Evolutionary conservation across 2,113 vertebrate genomes (phyloP), one percentile per base, ranked within the genome.

Genomic region (Ptychochromis oligacanthus): DNA sequence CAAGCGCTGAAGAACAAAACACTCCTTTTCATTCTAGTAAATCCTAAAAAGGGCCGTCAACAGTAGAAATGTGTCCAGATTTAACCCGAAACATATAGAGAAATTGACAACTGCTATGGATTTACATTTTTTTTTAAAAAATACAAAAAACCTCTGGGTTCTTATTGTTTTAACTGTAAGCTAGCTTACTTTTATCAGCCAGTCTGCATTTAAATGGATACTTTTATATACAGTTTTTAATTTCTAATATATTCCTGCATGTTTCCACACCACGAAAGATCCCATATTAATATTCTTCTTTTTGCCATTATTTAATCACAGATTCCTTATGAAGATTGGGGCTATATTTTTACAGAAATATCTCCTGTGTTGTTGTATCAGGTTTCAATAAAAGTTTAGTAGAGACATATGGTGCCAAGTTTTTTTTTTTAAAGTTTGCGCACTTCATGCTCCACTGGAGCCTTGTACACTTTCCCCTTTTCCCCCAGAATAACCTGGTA

Each of bases 341-440:
- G 83, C 83, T 95, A 91, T 94, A 93, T 94, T 93, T 95, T 94
- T 94, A 84, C 91, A 92, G 87, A 92, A 91, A 79, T 86, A 59
- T 91, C 79, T 88, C 77, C 80, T 90, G 80, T 90, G 75, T 80
- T 90, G 80, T 89, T 92, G 61, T 90, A 81, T 82, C 81, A 76
- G 77, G 87, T 92, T 90, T 88, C 77, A 92, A 87, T 92, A 90
- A 92, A 94, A 24, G 60, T 81, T 88, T 74, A 81, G 54, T 59
- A 15, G 76, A 87, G 52, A 90, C 3, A 26, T 57, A 22, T 56
- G 64, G 24, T 78, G 72, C 81, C 9, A 31, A 79, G 31, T 55
- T 79, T 60, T 89, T 88, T 55, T 79, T 60, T 89, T 88, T 77
- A 54, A 86, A 76, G 12, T 28, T 75, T 64, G 60, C 64, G 52